These are phyloP conservation scores for Brienomyrus longianalis DNA, from an alignment of 2,113 vertebrate genomes.

Conservation along the genomic window DNA sequence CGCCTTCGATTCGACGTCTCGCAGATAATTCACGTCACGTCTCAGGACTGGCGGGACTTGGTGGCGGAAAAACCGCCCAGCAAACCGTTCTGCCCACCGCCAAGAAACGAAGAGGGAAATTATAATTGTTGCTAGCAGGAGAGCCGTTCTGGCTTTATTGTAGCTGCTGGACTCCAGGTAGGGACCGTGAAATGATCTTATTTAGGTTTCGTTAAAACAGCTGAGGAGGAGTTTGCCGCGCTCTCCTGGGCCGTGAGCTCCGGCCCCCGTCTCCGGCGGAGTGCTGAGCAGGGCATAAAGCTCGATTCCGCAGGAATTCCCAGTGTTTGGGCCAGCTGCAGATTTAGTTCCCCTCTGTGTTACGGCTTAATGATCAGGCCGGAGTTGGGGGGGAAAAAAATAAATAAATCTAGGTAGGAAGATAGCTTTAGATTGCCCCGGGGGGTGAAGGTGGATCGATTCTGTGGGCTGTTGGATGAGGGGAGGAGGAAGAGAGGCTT, in stretches of 20 bases:
- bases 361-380: neutral
- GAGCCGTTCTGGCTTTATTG: neutral
- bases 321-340: neutral
- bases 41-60: neutral
- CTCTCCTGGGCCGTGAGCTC: neutral
- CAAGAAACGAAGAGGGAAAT: neutral
- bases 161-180: neutral
- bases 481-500: neutral
- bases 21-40: neutral
- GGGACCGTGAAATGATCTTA: neutral
- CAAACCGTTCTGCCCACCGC: neutral
- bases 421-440: conserved; percentile 6
- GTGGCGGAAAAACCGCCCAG: neutral
- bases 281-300: neutral
- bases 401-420: neutral
- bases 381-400: neutral
- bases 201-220: conserved; percentile 4
- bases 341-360: neutral
- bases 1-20: neutral
- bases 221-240: neutral
- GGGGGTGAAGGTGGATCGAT: conserved; percentile 1
- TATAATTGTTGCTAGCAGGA: neutral
- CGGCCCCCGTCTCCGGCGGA: neutral
- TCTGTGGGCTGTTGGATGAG: neutral
- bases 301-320: neutral